Conservation (phyloP, 2,113 vertebrate species). For the Myanophis thanlyinensis region DNA sequence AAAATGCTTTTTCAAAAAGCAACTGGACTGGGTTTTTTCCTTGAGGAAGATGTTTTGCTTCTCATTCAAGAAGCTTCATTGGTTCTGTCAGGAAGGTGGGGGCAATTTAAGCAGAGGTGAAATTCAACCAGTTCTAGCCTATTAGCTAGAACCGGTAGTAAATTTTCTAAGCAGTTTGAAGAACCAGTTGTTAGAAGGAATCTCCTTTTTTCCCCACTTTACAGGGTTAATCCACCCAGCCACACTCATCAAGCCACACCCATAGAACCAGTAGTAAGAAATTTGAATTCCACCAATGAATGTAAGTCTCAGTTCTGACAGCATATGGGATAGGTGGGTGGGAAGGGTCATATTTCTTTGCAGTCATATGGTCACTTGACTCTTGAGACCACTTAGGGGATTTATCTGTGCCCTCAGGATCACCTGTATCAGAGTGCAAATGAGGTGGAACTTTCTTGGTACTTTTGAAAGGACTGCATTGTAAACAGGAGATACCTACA, state of each 20-base stretch:
- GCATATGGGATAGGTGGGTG: neutral
- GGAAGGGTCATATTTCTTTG: neutral
- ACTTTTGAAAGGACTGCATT: neutral
- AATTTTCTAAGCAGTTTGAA: no score
- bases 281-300: no score
- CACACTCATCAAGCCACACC: no score
- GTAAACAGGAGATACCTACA: neutral
- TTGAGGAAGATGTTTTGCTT: neutral
- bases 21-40: neutral
- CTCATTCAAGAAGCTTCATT: neutral
- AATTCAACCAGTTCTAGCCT: no score
- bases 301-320: neutral
- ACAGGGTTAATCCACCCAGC: no score
- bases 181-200: no score
- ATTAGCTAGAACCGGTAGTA: no score
- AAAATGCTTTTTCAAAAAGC: neutral
- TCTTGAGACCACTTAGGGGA: neutral
- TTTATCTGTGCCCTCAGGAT: neutral
- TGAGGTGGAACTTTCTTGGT: neutral
- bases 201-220: no score
- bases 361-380: neutral
- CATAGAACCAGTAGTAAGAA: no score
- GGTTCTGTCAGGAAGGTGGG: neutral
- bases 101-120: no score
- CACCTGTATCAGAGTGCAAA: neutral